These are phyloP conservation scores for Holotrichia oblita DNA, from an alignment of 1,140 invertebrate genomes.

Conservation along the genomic window DNA sequence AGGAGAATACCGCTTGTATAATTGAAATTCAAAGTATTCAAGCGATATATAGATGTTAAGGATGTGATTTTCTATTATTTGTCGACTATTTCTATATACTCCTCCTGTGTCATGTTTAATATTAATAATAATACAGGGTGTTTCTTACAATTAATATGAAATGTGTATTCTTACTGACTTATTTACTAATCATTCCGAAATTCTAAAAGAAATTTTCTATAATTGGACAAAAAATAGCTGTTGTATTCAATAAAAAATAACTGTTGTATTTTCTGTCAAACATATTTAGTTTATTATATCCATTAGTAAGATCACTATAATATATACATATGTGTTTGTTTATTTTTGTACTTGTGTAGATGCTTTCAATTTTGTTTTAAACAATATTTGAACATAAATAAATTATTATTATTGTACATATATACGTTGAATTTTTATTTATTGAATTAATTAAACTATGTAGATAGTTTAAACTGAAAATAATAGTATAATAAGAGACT, in stretches of 20 bases:
- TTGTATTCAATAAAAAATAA: neutral
- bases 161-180: neutral
- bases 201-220: too few species aligned
- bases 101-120: neutral
- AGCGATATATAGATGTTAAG: too few species aligned
- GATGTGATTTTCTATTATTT: too few species aligned
- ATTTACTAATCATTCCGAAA: neutral
- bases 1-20: too few species aligned
- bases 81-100: neutral
- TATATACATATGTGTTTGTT: neutral
- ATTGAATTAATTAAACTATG: neutral
- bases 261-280: neutral
- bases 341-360: slow-evolving; percentile 32
- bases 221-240: neutral
- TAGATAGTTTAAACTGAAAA: too few species aligned
- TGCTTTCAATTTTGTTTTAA: slow-evolving; percentile 13
- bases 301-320: neutral
- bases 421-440: neutral
- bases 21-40: too few species aligned
- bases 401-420: slow-evolving; percentile 18
- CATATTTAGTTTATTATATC: neutral
- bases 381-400: neutral
- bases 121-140: slow-evolving; percentile 11
- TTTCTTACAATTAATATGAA: neutral
- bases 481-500: neutral